Percentiles rank a stretch among this genome's conserved stretches.
These are phyloP conservation scores for Plebejus melissa DNA, from an alignment of 2,888 invertebrate genomes.

Conservation along the genomic window DNA sequence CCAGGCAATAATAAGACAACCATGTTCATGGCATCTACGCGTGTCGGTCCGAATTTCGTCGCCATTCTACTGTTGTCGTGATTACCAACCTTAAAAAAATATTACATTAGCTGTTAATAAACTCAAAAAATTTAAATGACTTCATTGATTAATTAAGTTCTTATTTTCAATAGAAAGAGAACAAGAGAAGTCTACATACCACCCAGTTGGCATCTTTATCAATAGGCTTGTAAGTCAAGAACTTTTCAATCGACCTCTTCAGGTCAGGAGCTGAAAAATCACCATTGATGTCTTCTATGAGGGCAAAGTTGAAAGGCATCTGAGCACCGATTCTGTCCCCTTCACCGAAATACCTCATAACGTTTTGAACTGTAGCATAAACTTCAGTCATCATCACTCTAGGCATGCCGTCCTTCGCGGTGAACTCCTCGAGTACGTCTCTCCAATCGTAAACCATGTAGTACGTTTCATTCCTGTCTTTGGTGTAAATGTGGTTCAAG, in stretches of 20 bases:
- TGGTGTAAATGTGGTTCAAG: slow-evolving; percentile 81
- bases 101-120: background rate
- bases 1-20: slow-evolving; percentile 86
- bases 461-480: slow-evolving; percentile 79
- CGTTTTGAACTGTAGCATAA: slow-evolving; percentile 79
- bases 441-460: slow-evolving; percentile 83
- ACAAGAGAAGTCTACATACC: slow-evolving; percentile 68
- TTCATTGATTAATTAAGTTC: background rate
- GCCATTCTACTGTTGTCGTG: slow-evolving; percentile 83
- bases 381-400: slow-evolving; percentile 89
- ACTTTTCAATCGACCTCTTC: slow-evolving; percentile 80
- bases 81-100: slow-evolving; percentile 78
- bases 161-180: background rate
- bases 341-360: slow-evolving; percentile 82
- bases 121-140: background rate
- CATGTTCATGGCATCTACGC: slow-evolving; percentile 85
- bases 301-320: slow-evolving; percentile 88
- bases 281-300: slow-evolving; percentile 80
- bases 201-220: slow-evolving; percentile 86
- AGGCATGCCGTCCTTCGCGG: slow-evolving; percentile 58
- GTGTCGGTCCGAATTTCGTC: slow-evolving; percentile 79
- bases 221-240: slow-evolving; percentile 81
- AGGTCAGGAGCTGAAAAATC: slow-evolving; percentile 81
- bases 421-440: slow-evolving; percentile 79
- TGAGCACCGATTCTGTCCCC: slow-evolving; percentile 80